Evolutionary conservation across 2,888 invertebrate species (phyloP).

Genomic region (Sminthurinus aureus): DNA sequence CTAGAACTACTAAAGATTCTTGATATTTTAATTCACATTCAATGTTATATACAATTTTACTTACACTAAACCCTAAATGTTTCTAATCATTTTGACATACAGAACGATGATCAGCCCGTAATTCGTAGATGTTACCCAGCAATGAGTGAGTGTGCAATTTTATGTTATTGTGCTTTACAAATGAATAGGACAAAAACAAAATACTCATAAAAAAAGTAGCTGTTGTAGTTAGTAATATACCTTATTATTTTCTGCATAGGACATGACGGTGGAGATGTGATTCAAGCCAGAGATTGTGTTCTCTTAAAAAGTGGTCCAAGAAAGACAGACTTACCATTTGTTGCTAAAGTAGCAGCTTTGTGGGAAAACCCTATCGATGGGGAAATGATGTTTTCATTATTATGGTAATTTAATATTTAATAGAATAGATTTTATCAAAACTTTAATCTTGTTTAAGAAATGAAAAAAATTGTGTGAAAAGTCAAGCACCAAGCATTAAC

Average conservation of each 20-base stretch:
- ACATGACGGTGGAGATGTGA: conserved; percentile 87
- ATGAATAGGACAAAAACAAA: too few species aligned
- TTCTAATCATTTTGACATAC: conserved; percentile 58
- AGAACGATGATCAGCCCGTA: conserved; percentile 79
- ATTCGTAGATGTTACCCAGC: conserved; percentile 85
- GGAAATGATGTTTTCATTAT: conserved; percentile 64
- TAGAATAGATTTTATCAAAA: too few species aligned
- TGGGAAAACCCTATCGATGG: conserved; percentile 90
- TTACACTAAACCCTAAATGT: too few species aligned
- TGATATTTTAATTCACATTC: too few species aligned
- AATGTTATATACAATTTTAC: too few species aligned
- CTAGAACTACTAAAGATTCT: too few species aligned
- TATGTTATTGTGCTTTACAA: too few species aligned
- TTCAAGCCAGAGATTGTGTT: conserved; percentile 89
- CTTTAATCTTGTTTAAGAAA: background rate
- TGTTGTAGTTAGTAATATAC: too few species aligned
- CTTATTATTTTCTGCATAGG: too few species aligned
- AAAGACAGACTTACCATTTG: conserved; percentile 88
- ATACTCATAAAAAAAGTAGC: too few species aligned
- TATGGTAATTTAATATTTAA: conserved; percentile 50
- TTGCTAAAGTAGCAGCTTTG: conserved; percentile 91
- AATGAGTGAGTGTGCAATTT: too few species aligned
- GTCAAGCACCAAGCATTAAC: conserved; percentile 15
- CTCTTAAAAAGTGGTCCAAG: conserved; percentile 84
- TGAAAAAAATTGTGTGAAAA: background rate